Conservation (phyloP, 2,888 invertebrate species). For the Drosophila macrospina region DNA sequence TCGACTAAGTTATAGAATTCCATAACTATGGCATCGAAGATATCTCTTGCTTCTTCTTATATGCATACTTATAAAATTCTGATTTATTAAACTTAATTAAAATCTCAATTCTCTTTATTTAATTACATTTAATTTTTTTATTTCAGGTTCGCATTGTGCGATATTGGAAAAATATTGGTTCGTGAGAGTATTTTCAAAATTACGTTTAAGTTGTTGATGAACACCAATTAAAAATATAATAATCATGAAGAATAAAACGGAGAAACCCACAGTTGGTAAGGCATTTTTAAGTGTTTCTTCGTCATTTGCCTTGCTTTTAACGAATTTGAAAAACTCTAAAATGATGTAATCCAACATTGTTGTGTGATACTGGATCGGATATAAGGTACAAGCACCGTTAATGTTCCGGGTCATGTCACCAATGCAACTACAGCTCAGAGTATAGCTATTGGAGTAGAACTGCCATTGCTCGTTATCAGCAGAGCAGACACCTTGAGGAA, state of each 20-base stretch:
- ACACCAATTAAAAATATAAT: conserved; percentile 1
- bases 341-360: conserved; percentile 4
- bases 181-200: background rate
- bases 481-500: background rate
- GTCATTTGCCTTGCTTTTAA: background rate
- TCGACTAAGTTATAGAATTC: too few relatives aligned
- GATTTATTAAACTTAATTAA: too few relatives aligned
- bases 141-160: background rate
- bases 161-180: background rate
- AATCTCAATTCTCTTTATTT: too few relatives aligned
- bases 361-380: background rate
- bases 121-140: background rate
- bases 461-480: background rate
- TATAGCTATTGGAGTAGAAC: background rate
- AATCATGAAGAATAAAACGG: background rate
- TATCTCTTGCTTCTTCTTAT: too few relatives aligned
- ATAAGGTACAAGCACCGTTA: background rate
- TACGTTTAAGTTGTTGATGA: conserved; percentile 7
- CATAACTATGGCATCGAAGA: too few relatives aligned
- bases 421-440: background rate
- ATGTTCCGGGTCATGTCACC: background rate
- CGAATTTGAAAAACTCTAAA: background rate
- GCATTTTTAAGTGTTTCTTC: background rate
- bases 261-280: background rate
- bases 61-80: too few relatives aligned